Conservation (phyloP, 1,140 invertebrate species). For the Delia radicum region DNA sequence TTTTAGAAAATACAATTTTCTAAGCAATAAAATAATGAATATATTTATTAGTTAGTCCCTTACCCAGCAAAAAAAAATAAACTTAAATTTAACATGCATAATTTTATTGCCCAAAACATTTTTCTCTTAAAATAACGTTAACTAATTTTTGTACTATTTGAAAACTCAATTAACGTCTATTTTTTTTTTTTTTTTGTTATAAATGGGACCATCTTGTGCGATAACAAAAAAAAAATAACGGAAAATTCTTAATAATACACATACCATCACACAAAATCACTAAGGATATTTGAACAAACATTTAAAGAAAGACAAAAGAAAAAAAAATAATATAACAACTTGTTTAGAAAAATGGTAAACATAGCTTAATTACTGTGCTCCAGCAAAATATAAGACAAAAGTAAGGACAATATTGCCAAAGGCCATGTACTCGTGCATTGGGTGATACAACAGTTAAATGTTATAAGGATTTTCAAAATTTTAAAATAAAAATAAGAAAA, state of each 20-base stretch:
- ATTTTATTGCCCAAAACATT: not conserved
- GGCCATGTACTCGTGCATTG: not conserved
- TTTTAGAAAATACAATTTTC: not conserved
- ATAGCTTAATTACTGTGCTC: not conserved
- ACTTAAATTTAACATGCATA: not conserved
- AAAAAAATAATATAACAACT: not conserved
- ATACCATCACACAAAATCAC: not conserved
- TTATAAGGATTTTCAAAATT: not conserved
- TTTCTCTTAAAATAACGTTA: not conserved
- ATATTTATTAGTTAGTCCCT: no score
- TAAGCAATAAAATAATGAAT: not conserved
- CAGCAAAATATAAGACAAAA: not conserved
- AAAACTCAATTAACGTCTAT: not conserved
- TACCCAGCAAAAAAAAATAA: no score
- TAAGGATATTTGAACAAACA: not conserved
- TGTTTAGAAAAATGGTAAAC: not conserved
- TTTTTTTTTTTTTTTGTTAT: no score
- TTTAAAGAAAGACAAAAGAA: not conserved
- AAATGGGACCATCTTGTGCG: no score
- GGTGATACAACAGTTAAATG: not conserved
- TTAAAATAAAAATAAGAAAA: no score
- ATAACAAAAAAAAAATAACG: no score
- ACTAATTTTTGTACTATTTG: not conserved
- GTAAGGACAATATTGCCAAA: not conserved
- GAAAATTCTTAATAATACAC: not conserved